These are phyloP conservation scores for Leuctra nigra DNA, from an alignment of 2,888 invertebrate species.

Conservation along the genomic window DNA sequence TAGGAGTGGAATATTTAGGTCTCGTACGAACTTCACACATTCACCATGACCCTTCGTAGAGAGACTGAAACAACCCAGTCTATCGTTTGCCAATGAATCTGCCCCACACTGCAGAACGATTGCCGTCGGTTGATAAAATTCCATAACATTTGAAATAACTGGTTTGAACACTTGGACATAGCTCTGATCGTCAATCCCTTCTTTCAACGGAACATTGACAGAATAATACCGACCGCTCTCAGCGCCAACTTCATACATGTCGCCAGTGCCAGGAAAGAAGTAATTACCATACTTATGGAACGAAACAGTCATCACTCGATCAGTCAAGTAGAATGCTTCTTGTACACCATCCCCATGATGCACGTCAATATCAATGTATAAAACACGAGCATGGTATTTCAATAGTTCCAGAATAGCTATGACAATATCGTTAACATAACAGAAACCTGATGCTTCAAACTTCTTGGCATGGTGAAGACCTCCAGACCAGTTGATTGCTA, in stretches of 20 bases:
- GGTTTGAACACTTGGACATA: constrained; percentile 93
- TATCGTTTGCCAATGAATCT: constrained; percentile 92
- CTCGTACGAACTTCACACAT: constrained; percentile 94
- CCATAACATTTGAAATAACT: constrained; percentile 88
- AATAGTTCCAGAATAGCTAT: constrained; percentile 92
- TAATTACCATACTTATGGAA: constrained; percentile 98
- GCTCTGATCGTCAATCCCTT: constrained; percentile 93
- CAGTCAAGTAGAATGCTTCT: constrained; percentile 95
- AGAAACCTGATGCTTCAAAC: constrained; percentile 98
- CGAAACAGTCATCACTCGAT: constrained; percentile 98
- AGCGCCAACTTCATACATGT: constrained; percentile 97
- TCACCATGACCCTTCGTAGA: constrained; percentile 95
- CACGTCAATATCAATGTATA: constrained; percentile 98
- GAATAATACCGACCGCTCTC: constrained; percentile 95
- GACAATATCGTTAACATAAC: constrained; percentile 98
- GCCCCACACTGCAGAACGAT: constrained; percentile 98
- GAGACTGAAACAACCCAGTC: constrained; percentile 93
- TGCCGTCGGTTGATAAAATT: constrained; percentile 92
- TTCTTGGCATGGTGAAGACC: constrained; percentile 99
- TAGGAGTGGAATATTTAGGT: constrained; percentile 82
- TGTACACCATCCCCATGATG: constrained; percentile 97
- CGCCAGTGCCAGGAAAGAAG: constrained; percentile 97
- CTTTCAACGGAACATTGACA: constrained; percentile 95
- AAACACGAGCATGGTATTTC: constrained; percentile 87
- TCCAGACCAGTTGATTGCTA: constrained; percentile 99